Evolutionary conservation across 2,888 invertebrate genomes (phyloP), one percentile per base, ranked within the genome.

Genomic region (Watsonalla binaria): DNA sequence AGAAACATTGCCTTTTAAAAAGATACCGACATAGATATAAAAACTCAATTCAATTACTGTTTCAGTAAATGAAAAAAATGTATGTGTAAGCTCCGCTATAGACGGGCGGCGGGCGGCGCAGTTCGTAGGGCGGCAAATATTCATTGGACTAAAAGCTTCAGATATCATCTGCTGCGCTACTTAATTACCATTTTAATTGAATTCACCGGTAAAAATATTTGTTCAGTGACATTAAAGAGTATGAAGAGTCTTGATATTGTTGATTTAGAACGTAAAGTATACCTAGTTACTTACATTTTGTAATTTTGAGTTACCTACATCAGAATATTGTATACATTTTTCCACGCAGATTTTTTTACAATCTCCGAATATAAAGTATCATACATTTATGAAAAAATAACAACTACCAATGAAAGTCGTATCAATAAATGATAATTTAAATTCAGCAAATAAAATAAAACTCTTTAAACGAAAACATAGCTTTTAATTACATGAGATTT

Each of bases 151-250:
- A 66, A 72, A 69, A 64, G 58, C 62, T 61, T 50, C 54, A 60
- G 68, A 64, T 66, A 71, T 68, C 62, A 71, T 62, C 63, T 61
- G 56, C 11, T 42, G 11, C 55, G 54, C 60, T 55, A 63, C 57
- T 71, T 68, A 69, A 82, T 81, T 80, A 77, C 63, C 77, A 81
- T 81, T 76, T 78, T 76, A 80, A 82, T 83, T 79, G 76, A 76
- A 78, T 72, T 63, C 66, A 62, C 61, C 62, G 52, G 33, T 51
- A 42, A 63, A 74, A 73, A 68, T 63, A 63, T 66, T 70, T 65
- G 67, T 66, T 64, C 57, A 53, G 47, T 50, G 11, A 52, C 51
- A 60, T 60, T 59, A 56, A 48, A 54, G 51, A 58, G 54, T 54
- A 53, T 51, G 42, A 45, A 39, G 55, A 15, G 9, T 8, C 15